Percentiles rank a stretch among this genome's conserved stretches.
These are phyloP conservation scores for Daboia siamensis DNA, from an alignment of 2,113 vertebrate species.

Conservation along the genomic window DNA sequence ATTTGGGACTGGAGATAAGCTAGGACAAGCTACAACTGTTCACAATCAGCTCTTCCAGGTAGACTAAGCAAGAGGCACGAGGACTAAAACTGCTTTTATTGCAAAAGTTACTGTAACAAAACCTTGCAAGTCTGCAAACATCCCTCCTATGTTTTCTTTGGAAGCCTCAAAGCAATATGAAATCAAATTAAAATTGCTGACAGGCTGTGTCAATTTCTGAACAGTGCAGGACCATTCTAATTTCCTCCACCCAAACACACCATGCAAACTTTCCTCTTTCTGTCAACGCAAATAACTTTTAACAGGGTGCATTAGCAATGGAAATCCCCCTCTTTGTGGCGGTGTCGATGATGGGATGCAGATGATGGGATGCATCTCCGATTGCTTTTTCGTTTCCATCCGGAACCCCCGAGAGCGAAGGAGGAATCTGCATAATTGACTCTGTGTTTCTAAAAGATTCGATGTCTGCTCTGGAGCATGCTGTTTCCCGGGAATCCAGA, in stretches of 20 bases:
- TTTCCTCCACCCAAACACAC: slow-evolving; percentile 44
- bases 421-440: slow-evolving; percentile 69
- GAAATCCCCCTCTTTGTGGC: slow-evolving; percentile 61
- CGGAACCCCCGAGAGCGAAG: slow-evolving; percentile 33
- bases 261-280: slow-evolving; percentile 55
- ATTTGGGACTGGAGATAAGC: background rate
- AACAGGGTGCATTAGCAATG: slow-evolving; percentile 58
- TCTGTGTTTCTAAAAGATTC: slow-evolving; percentile 55
- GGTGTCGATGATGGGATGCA: slow-evolving; percentile 51
- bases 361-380: slow-evolving; percentile 56
- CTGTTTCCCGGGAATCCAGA: slow-evolving; percentile 58
- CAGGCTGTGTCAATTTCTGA: slow-evolving; percentile 51
- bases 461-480: slow-evolving; percentile 59
- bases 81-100: background rate
- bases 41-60: background rate
- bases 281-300: background rate
- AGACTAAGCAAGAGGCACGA: background rate
- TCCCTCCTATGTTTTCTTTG: background rate
- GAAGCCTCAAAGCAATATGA: background rate
- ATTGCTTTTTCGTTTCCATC: slow-evolving; percentile 68
- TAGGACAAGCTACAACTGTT: background rate
- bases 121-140: background rate
- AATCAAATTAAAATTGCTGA: slow-evolving; percentile 51
- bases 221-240: slow-evolving; percentile 50
- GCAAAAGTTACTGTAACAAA: background rate